These are phyloP conservation scores for Pyrocoelia pectoralis DNA, from an alignment of 2,888 invertebrate species.

Conservation along the genomic window DNA sequence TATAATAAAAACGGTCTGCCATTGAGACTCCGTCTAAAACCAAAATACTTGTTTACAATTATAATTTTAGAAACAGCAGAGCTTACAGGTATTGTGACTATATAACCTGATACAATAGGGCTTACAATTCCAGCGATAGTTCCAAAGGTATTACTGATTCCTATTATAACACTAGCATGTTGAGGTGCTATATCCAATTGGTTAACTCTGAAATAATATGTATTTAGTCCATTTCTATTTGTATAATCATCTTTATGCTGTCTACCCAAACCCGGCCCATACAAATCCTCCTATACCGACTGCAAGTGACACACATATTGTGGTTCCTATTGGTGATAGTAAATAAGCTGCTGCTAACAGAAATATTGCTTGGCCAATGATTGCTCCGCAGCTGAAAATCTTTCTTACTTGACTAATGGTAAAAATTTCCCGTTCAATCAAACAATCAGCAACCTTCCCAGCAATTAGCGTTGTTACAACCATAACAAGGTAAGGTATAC, in stretches of 20 bases:
- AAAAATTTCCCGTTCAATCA: conserved; percentile 69
- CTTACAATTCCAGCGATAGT: conserved; percentile 93
- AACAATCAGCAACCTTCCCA: conserved; percentile 84
- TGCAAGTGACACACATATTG: conserved; percentile 86
- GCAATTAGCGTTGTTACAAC: conserved; percentile 80
- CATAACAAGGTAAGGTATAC: conserved; percentile 90
- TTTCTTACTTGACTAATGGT: conserved; percentile 78
- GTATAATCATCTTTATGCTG: conserved; percentile 8
- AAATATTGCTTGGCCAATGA: conserved; percentile 82
- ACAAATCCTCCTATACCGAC: conserved; percentile 92
- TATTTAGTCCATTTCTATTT: no score
- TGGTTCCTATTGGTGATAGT: conserved; percentile 70
- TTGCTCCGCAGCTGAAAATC: conserved; percentile 76
- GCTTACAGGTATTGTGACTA: conserved; percentile 73
- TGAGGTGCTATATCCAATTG: conserved; percentile 92
- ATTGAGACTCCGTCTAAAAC: conserved; percentile 63
- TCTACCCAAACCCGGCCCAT: conserved; percentile 88
- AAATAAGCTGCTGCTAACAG: conserved; percentile 85
- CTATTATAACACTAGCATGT: conserved; percentile 92
- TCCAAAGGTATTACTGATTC: conserved; percentile 88
- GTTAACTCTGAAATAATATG: conserved; percentile 69
- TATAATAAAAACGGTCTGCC: conserved; percentile 88
- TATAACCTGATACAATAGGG: conserved; percentile 80
- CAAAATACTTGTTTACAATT: background rate
- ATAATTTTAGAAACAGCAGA: no score